A percentile compares a stretch with the other conserved stretches of the same genome.
These are phyloP conservation scores for Synergus umbraculus DNA, from an alignment of 2,888 invertebrate species.

Conservation along the genomic window DNA sequence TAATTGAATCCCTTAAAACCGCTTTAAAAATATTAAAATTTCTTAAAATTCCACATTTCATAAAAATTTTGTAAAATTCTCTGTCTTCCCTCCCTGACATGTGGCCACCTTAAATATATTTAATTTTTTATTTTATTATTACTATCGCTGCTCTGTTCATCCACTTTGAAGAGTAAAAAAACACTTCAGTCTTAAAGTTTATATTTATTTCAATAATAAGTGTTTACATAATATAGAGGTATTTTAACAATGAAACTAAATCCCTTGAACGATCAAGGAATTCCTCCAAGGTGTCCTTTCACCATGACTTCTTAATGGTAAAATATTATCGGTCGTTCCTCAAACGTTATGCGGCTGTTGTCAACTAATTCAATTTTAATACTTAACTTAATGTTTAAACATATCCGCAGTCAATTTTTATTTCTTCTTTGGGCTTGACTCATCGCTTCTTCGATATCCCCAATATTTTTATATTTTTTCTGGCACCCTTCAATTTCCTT, in stretches of 20 bases:
- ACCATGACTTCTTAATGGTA: constrained; percentile 40
- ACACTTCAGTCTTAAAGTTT: constrained; percentile 73
- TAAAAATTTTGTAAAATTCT: no score
- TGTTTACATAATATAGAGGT: constrained; percentile 75
- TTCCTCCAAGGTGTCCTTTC: constrained; percentile 24
- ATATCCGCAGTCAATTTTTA: constrained; percentile 26
- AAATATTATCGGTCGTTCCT: constrained; percentile 32
- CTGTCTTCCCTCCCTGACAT: no score
- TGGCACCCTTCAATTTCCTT: neutral
- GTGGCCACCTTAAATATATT: no score
- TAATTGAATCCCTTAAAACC: no score
- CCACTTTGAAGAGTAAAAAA: neutral
- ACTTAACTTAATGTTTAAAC: constrained; percentile 33
- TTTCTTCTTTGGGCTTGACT: constrained; percentile 35
- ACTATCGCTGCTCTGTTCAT: neutral
- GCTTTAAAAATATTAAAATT: no score
- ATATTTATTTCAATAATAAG: constrained; percentile 75
- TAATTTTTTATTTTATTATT: no score
- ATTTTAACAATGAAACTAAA: constrained; percentile 72
- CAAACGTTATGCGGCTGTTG: constrained; percentile 24
- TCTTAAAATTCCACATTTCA: no score
- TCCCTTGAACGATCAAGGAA: constrained; percentile 50
- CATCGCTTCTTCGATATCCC: constrained; percentile 26
- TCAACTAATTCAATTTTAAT: constrained; percentile 34
- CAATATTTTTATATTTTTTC: neutral